Conservation (phyloP, 2,888 invertebrate genomes). For the Drosophila greeni region DNA sequence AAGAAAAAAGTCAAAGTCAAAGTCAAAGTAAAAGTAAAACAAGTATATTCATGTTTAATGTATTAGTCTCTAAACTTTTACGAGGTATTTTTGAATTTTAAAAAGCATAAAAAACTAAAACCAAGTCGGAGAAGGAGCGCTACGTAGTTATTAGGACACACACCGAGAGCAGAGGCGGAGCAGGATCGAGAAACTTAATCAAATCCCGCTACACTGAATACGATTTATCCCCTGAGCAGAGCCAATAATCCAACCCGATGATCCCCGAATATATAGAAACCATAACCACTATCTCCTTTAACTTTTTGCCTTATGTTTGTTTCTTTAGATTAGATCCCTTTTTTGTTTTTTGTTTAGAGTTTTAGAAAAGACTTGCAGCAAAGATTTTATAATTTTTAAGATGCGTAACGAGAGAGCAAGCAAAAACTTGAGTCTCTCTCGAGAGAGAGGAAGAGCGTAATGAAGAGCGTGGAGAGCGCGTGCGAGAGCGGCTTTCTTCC, state of each 20-base stretch:
- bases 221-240: constrained; percentile 1
- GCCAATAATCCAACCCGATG: constrained; percentile 4
- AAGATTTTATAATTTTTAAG: not conserved
- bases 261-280: constrained; percentile 1
- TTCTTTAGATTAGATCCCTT: not conserved
- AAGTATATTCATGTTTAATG: constrained; percentile 67
- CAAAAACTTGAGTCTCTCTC: too few species aligned
- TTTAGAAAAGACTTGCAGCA: constrained; percentile 1
- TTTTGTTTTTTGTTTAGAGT: not conserved
- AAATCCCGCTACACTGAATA: constrained; percentile 16
- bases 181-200: constrained; percentile 17
- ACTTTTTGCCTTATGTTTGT: not conserved
- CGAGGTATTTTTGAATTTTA: constrained; percentile 54
- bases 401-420: too few species aligned
- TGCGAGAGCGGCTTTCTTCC: too few species aligned
- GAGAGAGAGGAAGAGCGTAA: too few species aligned
- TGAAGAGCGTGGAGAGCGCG: too few species aligned
- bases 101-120: constrained; percentile 32
- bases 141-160: constrained; percentile 26
- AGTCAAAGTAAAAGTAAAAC: constrained; percentile 19
- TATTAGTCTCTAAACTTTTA: constrained; percentile 67
- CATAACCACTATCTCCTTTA: constrained; percentile 3
- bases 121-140: constrained; percentile 15
- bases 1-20: not conserved
- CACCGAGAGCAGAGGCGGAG: constrained; percentile 4